Evolutionary conservation across 2,797 vertebrate species (phyloP).

Genomic region (Podarcis lilfordi): DNA sequence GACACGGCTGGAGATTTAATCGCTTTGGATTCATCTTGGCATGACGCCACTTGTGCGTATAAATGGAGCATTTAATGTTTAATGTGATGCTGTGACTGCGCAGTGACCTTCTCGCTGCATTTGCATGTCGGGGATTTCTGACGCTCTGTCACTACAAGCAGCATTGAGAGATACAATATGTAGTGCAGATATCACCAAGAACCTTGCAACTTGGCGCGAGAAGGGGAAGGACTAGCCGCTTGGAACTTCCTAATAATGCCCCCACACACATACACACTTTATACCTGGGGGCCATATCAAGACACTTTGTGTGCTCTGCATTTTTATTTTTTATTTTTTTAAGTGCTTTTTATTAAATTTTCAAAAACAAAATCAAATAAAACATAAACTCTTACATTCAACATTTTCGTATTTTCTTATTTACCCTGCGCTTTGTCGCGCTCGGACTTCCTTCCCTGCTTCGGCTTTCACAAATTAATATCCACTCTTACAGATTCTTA

Average conservation of each 20-base stretch:
- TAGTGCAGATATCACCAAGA: neutral
- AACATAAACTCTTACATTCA: no score
- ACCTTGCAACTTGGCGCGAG: neutral
- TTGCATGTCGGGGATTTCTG: slow-evolving; percentile 8
- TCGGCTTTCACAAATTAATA: no score
- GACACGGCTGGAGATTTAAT: slow-evolving; percentile 62
- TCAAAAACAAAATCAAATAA: no score
- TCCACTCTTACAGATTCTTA: no score
- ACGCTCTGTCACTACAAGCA: slow-evolving; percentile 20
- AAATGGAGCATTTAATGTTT: slow-evolving; percentile 59
- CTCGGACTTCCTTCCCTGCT: no score
- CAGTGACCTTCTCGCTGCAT: slow-evolving; percentile 40
- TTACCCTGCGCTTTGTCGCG: no score
- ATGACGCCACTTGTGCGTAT: slow-evolving; percentile 19
- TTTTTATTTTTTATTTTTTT: no score
- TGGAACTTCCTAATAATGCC: rapidly evolving
- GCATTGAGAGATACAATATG: rapidly evolving
- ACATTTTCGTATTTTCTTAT: no score
- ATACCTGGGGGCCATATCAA: neutral
- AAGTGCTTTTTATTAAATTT: no score
- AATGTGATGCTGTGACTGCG: slow-evolving; percentile 52
- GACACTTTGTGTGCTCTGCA: no score
- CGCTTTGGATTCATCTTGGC: slow-evolving; percentile 59
- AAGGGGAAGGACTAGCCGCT: rapidly evolving
- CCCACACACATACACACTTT: no score